These are phyloP conservation scores for Molanna angustata DNA, from an alignment of 2,888 invertebrate species.

Conservation along the genomic window DNA sequence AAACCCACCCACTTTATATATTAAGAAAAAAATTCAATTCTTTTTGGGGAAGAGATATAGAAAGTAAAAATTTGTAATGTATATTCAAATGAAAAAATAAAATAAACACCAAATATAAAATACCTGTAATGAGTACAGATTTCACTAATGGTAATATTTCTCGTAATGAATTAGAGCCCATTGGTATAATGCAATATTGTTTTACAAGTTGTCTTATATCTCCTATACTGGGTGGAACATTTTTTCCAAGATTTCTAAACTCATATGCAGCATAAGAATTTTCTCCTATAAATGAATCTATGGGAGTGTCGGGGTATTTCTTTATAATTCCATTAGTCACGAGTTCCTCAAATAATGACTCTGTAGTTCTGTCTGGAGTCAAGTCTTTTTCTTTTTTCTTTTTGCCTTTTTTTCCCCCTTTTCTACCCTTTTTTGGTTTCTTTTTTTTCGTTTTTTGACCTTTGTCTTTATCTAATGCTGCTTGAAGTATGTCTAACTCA, in stretches of 20 bases:
- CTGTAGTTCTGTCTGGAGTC: constrained; percentile 85
- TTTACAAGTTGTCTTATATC: constrained; percentile 83
- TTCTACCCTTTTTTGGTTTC: constrained; percentile 71
- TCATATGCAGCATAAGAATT: constrained; percentile 65
- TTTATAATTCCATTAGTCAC: constrained; percentile 88
- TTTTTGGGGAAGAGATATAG: not conserved
- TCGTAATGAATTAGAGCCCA: constrained; percentile 71
- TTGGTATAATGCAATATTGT: constrained; percentile 85
- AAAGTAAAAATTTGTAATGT: not conserved
- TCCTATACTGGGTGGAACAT: constrained; percentile 61
- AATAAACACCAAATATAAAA: not conserved
- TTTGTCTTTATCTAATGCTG: constrained; percentile 73
- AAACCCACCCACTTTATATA: too few relatives aligned
- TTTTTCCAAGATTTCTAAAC: constrained; percentile 47
- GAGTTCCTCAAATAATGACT: constrained; percentile 89
- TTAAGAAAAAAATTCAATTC: not conserved
- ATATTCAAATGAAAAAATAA: not conserved
- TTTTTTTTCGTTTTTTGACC: constrained; percentile 76
- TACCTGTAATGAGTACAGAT: constrained; percentile 77
- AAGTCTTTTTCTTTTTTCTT: constrained; percentile 94
- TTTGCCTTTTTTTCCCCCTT: constrained; percentile 84
- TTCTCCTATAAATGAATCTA: constrained; percentile 78
- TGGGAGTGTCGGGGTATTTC: constrained; percentile 64
- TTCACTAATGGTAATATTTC: constrained; percentile 69
- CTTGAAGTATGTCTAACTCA: constrained; percentile 65